phyloP scores from a whole-genome alignment of 2,797 vertebrate genomes.

The Sphaeramia orbicularis region DNA sequence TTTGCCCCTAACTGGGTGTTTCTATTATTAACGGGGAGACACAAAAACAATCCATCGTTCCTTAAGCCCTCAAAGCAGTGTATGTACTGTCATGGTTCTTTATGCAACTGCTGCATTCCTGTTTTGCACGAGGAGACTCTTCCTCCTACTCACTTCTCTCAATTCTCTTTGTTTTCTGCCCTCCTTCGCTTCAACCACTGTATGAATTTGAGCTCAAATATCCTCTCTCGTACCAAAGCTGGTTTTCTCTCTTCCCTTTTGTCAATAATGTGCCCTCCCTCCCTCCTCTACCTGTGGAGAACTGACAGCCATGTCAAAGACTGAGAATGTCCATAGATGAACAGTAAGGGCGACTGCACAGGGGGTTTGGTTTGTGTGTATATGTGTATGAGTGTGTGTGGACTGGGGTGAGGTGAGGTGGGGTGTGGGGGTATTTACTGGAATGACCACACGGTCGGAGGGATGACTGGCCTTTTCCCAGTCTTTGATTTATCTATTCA shows the following conservation, averaged over 20 bases:
- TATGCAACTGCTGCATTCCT: constrained; percentile 18
- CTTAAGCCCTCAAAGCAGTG: constrained; percentile 16
- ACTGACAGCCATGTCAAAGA: constrained; percentile 64
- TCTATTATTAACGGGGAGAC: not conserved
- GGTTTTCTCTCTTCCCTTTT: constrained; percentile 35
- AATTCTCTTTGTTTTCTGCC: constrained; percentile 36
- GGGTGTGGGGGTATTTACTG: constrained; percentile 39
- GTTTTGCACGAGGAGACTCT: constrained; percentile 41
- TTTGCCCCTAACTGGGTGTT: not conserved
- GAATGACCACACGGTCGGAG: constrained; percentile 47
- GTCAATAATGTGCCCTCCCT: constrained; percentile 44
- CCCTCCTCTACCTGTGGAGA: constrained; percentile 67
- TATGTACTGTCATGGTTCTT: constrained; percentile 35
- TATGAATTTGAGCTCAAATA: constrained; percentile 37
- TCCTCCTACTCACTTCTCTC: constrained; percentile 46
- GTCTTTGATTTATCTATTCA: constrained; percentile 30
- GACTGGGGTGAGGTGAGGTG: not conserved
- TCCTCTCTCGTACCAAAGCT: constrained; percentile 39
- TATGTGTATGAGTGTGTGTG: constrained; percentile 8
- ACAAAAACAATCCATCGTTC: constrained; percentile 17
- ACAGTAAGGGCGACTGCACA: constrained; percentile 56
- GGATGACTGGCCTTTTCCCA: constrained; percentile 56
- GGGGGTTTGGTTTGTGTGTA: constrained; percentile 14
- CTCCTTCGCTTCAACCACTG: constrained; percentile 15
- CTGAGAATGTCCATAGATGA: constrained; percentile 63